phyloP scores from a whole-genome alignment of 2,113 vertebrate species.

The Hoplias malabaricus region DNA sequence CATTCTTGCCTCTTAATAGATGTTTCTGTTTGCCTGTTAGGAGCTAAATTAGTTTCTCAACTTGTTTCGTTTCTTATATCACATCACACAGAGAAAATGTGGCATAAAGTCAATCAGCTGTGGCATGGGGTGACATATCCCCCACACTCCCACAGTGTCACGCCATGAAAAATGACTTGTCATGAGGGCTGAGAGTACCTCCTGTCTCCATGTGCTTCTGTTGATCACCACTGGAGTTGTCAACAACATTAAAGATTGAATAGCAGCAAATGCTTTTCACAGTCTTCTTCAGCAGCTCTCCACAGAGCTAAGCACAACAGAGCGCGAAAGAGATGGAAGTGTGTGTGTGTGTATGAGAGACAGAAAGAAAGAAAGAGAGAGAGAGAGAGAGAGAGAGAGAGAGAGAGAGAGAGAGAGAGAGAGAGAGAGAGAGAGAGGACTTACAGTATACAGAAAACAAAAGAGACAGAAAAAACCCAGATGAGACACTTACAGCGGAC shows the following conservation, averaged over 20 bases:
- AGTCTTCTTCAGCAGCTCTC: slow-evolving; percentile 28
- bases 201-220: slow-evolving; percentile 27
- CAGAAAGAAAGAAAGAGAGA: neutral
- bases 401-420: neutral
- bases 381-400: neutral
- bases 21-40: neutral
- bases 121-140: neutral
- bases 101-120: neutral
- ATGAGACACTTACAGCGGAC: too few relatives aligned
- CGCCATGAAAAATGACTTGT: slow-evolving; percentile 34
- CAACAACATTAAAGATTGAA: slow-evolving; percentile 39
- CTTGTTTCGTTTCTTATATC: neutral
- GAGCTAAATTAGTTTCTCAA: too few relatives aligned
- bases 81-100: neutral
- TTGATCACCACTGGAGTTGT: slow-evolving; percentile 17
- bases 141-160: neutral
- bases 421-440: slow-evolving; percentile 1
- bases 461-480: neutral
- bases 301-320: slow-evolving; percentile 6
- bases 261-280: slow-evolving; percentile 24
- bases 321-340: too few relatives aligned
- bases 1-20: neutral
- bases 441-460: slow-evolving; percentile 16
- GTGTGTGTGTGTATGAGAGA: too few relatives aligned
- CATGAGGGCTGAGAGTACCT: slow-evolving; percentile 12